These are phyloP conservation scores for Eremobia ochroleuca DNA, from an alignment of 2,888 invertebrate species.

Conservation along the genomic window DNA sequence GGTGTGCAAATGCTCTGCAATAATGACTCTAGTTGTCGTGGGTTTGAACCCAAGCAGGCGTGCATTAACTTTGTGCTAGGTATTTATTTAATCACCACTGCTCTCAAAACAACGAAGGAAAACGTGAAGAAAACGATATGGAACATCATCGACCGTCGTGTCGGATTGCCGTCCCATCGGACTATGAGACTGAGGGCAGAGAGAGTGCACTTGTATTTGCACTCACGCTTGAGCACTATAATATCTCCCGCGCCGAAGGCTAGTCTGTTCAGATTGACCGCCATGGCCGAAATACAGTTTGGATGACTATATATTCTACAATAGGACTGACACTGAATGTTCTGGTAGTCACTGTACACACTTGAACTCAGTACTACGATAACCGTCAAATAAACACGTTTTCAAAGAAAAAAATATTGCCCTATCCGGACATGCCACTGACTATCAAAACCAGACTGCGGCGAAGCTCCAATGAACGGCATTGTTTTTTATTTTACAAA, in stretches of 20 bases:
- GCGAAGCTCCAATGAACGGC: neutral
- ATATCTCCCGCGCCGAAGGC: no score
- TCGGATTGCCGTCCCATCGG: no score
- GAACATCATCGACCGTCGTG: neutral
- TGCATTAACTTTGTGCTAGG: neutral
- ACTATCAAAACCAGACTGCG: neutral
- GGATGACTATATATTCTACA: no score
- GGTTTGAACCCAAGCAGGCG: neutral
- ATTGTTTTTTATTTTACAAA: no score
- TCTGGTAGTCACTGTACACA: neutral
- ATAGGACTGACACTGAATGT: no score
- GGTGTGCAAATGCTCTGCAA: neutral
- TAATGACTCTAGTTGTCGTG: neutral
- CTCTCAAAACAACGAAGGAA: neutral
- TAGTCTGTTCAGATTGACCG: no score
- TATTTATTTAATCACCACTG: neutral
- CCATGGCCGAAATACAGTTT: no score
- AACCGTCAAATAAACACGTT: neutral
- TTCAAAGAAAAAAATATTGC: neutral
- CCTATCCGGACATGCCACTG: neutral
- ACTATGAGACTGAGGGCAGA: no score
- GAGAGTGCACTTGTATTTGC: no score
- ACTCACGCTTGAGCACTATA: no score
- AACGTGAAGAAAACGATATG: neutral
- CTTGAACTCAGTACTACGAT: neutral